Evolutionary conservation across 2,113 vertebrate species (phyloP).

Genomic region (Cryptomyrus ogoouensis): DNA sequence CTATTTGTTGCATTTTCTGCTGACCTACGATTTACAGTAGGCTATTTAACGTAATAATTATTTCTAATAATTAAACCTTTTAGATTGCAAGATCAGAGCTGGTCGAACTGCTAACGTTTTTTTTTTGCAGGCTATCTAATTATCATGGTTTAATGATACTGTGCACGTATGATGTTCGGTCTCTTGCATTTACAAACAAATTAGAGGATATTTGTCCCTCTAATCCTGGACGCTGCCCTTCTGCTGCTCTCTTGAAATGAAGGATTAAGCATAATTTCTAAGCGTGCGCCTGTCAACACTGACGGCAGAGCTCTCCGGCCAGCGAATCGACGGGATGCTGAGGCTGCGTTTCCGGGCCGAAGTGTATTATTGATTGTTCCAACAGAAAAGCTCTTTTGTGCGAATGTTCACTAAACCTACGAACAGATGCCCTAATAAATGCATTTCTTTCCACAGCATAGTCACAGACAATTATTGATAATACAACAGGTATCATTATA

Average conservation of each 20-base stretch:
- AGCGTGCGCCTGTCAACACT: neutral
- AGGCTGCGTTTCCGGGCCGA: constrained; percentile 1
- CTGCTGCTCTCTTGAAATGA: constrained; percentile 10
- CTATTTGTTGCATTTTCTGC: neutral
- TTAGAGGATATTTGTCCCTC: constrained; percentile 12
- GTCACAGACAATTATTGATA: neutral
- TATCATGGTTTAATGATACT: constrained; percentile 7
- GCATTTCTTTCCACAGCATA: neutral
- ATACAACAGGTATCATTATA: neutral
- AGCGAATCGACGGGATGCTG: constrained; percentile 8
- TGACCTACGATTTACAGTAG: neutral
- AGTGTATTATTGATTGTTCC: constrained; percentile 9
- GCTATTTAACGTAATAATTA: neutral
- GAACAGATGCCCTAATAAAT: neutral
- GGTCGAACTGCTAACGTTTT: neutral
- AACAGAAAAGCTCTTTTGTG: neutral
- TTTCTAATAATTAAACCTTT: neutral
- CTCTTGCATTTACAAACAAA: constrained; percentile 4
- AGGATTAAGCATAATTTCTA: constrained; percentile 2
- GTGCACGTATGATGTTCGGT: neutral
- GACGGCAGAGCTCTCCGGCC: neutral
- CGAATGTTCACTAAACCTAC: neutral
- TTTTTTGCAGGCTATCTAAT: neutral
- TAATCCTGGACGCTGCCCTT: constrained; percentile 9
- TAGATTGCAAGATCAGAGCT: neutral